Percentiles rank a stretch among this genome's conserved stretches.
phyloP scores from a whole-genome alignment of 2,888 invertebrate genomes.

The Scaptomyza tumidula region DNA sequence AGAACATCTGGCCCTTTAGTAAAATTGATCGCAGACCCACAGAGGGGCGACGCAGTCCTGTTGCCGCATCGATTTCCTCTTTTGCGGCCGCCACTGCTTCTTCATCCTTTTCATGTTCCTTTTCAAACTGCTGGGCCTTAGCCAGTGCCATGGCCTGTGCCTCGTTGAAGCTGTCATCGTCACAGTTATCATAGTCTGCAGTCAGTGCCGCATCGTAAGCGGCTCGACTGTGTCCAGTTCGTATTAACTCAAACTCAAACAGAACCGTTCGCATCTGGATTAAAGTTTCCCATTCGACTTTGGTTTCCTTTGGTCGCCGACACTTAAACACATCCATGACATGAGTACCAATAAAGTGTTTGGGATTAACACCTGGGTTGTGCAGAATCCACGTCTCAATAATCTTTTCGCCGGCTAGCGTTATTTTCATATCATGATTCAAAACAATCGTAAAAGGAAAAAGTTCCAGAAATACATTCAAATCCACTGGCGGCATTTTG shows the following conservation, averaged over 20 bases:
- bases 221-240: constrained; percentile 85
- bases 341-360: constrained; percentile 87
- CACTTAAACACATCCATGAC: constrained; percentile 90
- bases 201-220: constrained; percentile 75
- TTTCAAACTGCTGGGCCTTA: constrained; percentile 57
- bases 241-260: constrained; percentile 92
- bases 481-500: constrained; percentile 86
- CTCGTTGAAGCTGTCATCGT: constrained; percentile 66
- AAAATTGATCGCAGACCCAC: constrained; percentile 86
- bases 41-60: constrained; percentile 47
- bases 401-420: constrained; percentile 91
- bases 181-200: constrained; percentile 73
- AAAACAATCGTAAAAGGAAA: constrained; percentile 95
- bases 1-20: constrained; percentile 94
- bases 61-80: constrained; percentile 69
- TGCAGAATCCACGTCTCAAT: constrained; percentile 89
- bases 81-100: constrained; percentile 38
- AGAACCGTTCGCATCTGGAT: constrained; percentile 91
- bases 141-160: constrained; percentile 69
- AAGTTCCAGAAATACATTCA: constrained; percentile 89
- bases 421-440: constrained; percentile 90
- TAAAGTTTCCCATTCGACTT: constrained; percentile 93
- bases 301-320: constrained; percentile 91
- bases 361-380: constrained; percentile 83
- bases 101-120: constrained; percentile 44